These are phyloP conservation scores for Heliocidaris erythrogramma DNA, from an alignment of 35 echinoderm and acorn worm species.

Conservation along the genomic window DNA sequence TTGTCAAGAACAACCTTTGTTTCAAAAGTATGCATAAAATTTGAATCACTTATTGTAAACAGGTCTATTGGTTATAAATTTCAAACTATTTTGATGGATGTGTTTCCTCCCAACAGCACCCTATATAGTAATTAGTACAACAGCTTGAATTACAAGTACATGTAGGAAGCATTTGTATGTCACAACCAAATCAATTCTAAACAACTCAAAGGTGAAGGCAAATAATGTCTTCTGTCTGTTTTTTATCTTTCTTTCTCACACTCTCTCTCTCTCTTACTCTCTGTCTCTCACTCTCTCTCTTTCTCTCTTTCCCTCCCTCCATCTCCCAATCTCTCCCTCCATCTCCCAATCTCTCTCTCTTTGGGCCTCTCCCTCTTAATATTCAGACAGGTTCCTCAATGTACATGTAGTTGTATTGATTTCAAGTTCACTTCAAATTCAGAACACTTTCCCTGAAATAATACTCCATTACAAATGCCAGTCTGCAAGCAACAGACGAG, in stretches of 20 bases:
- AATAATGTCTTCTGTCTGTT: neutral
- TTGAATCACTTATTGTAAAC: no score
- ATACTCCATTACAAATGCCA: neutral
- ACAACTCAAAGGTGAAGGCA: neutral
- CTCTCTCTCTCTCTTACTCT: neutral
- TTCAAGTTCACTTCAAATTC: constrained; percentile 3
- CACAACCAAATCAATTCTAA: neutral
- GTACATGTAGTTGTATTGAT: neutral
- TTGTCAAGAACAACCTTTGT: no score
- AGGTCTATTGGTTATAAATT: no score
- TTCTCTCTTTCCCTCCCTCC: neutral
- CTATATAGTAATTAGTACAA: neutral
- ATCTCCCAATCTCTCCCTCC: no score
- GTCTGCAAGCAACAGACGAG: neutral
- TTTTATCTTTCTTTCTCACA: neutral
- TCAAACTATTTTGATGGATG: no score
- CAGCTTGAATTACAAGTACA: neutral
- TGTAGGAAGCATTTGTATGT: neutral
- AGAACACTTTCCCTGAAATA: constrained; percentile 10
- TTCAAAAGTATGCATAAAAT: no score
- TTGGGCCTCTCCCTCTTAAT: neutral
- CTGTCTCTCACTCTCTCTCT: neutral
- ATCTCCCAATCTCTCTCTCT: neutral
- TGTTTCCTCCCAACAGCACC: neutral
- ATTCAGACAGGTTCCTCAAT: neutral